A percentile compares a stretch with the other conserved stretches of the same genome.
Evolutionary conservation across 2,797 vertebrate species (phyloP).

Genomic region (Typhlichthys subterraneus): DNA sequence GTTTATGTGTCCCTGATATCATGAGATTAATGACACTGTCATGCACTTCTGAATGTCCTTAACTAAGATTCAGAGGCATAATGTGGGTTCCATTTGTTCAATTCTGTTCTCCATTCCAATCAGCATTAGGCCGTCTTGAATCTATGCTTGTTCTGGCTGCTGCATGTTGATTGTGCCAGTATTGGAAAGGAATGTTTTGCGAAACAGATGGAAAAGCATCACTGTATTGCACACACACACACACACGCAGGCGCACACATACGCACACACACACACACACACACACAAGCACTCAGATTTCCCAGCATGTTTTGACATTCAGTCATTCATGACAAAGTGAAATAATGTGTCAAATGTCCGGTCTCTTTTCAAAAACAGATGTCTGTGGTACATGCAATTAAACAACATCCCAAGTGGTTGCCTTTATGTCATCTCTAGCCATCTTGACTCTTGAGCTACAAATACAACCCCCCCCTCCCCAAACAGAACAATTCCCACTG

Average conservation of each 20-base stretch:
- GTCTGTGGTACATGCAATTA: conserved; percentile 73
- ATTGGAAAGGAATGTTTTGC: conserved; percentile 66
- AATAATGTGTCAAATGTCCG: conserved; percentile 76
- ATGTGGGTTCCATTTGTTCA: conserved; percentile 75
- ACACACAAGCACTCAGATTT: conserved; percentile 54
- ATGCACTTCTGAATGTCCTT: conserved; percentile 71
- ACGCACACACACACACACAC: conserved; percentile 2
- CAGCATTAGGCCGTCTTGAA: conserved; percentile 77
- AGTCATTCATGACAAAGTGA: conserved; percentile 76
- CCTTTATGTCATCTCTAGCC: conserved; percentile 55
- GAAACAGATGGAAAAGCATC: conserved; percentile 79
- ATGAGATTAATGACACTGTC: conserved; percentile 75
- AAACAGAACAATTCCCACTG: conserved; percentile 18
- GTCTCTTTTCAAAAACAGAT: conserved; percentile 77
- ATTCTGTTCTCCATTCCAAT: conserved; percentile 75
- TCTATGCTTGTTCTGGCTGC: conserved; percentile 69
- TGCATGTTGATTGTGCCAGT: conserved; percentile 54
- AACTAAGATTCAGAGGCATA: conserved; percentile 77
- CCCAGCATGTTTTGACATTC: conserved; percentile 70
- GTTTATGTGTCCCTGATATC: conserved; percentile 71
- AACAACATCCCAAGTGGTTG: conserved; percentile 65
- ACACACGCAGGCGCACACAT: not conserved
- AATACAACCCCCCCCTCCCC: not conserved
- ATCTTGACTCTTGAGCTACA: conserved; percentile 32
- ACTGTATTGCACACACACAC: conserved; percentile 66